These are phyloP conservation scores for Luscinia megarhynchos DNA, from an alignment of 2,797 vertebrate genomes.

Conservation along the genomic window DNA sequence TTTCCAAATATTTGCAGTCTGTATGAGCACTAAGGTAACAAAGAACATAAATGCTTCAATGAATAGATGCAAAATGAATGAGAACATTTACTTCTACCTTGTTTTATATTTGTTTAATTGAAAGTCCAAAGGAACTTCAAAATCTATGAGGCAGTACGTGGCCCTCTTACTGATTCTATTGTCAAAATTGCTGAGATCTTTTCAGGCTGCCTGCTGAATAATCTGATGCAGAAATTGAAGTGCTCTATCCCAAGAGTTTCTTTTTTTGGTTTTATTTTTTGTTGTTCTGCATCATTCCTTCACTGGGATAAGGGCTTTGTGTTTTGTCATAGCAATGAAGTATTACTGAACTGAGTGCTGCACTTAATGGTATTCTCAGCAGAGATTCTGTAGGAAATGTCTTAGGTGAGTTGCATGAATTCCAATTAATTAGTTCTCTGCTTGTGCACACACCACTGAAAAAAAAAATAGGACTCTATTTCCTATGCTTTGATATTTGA, in stretches of 20 bases:
- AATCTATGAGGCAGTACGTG: background rate
- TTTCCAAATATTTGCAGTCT: background rate
- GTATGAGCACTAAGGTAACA: background rate
- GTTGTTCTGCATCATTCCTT: background rate
- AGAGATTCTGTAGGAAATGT: background rate
- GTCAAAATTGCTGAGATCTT: background rate
- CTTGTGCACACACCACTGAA: background rate
- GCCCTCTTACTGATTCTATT: background rate
- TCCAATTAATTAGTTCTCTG: background rate
- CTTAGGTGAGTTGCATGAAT: background rate
- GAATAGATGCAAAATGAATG: background rate
- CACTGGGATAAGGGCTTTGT: background rate
- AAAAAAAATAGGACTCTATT: background rate
- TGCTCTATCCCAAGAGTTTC: background rate
- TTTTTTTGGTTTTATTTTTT: background rate
- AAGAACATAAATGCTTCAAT: background rate
- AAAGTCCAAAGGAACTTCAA: background rate
- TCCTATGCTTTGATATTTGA: constrained; percentile 57
- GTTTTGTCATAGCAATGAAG: background rate
- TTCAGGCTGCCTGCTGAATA: background rate
- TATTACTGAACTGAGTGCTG: background rate
- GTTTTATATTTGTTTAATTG: constrained; percentile 31
- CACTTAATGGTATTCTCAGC: background rate
- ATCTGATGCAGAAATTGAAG: constrained; percentile 1
- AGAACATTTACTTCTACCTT: background rate